Conservation (phyloP, 1,140 invertebrate species). For the Geopemphigus sp. region DNA sequence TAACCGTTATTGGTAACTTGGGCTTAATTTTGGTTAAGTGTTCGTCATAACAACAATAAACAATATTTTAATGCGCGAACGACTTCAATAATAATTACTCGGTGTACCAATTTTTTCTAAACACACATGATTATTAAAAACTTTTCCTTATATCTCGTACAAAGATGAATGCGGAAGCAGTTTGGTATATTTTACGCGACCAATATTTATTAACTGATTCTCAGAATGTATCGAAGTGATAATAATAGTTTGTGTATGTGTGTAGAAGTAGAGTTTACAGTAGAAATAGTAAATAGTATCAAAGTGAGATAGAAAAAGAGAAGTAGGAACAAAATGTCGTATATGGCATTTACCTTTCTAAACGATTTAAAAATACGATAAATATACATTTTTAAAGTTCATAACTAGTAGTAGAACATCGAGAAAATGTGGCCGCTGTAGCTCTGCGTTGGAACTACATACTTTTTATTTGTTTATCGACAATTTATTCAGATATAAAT, state of each 20-base stretch:
- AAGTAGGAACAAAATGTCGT: constrained; percentile 44
- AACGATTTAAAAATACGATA: constrained; percentile 27
- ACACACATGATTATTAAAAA: not conserved
- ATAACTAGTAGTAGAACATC: not conserved
- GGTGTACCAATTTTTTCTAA: constrained; percentile 5
- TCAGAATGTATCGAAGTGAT: not conserved
- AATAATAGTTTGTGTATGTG: not conserved
- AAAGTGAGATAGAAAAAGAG: constrained; percentile 9
- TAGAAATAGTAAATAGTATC: not conserved
- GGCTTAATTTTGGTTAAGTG: not conserved
- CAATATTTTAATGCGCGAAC: not conserved
- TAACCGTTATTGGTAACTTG: constrained; percentile 44
- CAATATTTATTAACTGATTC: too few species aligned
- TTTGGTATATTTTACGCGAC: too few species aligned
- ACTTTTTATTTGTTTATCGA: not conserved
- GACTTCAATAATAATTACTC: not conserved
- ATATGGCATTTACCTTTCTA: constrained; percentile 37
- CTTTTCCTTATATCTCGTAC: too few species aligned
- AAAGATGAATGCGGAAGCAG: too few species aligned
- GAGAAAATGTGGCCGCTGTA: not conserved
- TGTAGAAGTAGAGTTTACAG: not conserved
- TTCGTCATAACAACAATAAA: not conserved
- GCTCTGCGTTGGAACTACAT: not conserved
- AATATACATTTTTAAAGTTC: constrained; percentile 6
- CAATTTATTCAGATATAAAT: not conserved